Evolutionary conservation across 2,797 vertebrate species (phyloP).

Genomic region (Phyllotis vaccarum): DNA sequence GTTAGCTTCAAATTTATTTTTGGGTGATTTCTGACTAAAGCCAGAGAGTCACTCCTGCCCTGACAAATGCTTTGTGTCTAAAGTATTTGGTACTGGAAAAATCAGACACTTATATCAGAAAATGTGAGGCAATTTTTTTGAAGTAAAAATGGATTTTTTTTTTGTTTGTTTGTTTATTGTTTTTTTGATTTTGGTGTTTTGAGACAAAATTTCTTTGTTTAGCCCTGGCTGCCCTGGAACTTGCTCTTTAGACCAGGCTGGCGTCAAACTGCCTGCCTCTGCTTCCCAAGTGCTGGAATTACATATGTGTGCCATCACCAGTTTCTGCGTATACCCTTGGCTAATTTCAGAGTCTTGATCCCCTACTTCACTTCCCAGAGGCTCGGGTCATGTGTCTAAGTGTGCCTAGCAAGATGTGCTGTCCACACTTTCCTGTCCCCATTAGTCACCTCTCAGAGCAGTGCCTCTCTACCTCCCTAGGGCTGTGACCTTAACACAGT

Average conservation of each 20-base stretch:
- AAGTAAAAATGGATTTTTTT: neutral
- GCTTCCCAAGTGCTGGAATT: neutral
- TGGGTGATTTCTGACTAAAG: constrained; percentile 6
- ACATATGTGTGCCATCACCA: too few species aligned
- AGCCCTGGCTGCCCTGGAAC: neutral
- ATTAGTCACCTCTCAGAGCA: neutral
- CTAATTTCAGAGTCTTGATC: neutral
- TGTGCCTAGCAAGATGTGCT: neutral
- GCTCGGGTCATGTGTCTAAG: neutral
- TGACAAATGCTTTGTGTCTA: neutral
- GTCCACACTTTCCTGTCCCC: too few species aligned
- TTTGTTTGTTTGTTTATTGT: neutral
- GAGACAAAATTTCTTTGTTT: neutral
- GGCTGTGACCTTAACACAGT: neutral
- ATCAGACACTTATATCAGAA: neutral
- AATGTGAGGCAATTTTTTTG: constrained; percentile 11
- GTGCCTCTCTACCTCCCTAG: neutral
- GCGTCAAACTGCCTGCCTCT: neutral
- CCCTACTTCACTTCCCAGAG: neutral
- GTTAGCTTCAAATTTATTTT: constrained; percentile 12
- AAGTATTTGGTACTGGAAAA: neutral
- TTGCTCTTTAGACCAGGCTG: neutral
- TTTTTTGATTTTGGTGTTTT: neutral
- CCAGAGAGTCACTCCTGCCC: neutral
- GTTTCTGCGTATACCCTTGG: neutral